Evolutionary conservation across 2,888 invertebrate genomes (phyloP).

Genomic region (Galerucella nymphaeae): DNA sequence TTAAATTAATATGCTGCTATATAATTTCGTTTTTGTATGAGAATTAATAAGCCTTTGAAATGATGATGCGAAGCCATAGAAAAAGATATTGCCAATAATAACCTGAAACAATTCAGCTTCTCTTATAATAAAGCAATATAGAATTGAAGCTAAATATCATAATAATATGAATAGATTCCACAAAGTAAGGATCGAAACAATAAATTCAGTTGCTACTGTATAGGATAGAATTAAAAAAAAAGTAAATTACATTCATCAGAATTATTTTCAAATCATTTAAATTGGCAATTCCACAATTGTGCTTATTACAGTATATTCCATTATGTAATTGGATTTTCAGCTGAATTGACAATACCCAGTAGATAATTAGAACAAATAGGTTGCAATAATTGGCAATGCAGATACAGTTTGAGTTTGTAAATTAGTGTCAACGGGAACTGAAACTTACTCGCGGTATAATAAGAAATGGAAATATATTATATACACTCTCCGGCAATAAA

Average conservation of each 20-base stretch:
- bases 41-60: neutral
- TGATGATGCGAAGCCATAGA: neutral
- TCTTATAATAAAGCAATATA: too few relatives aligned
- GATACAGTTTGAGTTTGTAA: neutral
- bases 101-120: neutral
- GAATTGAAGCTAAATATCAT: too few relatives aligned
- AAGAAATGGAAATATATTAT: too few relatives aligned
- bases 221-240: too few relatives aligned
- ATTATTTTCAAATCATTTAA: neutral
- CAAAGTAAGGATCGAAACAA: too few relatives aligned
- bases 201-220: too few relatives aligned
- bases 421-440: neutral
- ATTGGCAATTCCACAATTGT: neutral
- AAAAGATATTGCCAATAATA: neutral
- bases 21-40: neutral
- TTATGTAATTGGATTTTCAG: neutral
- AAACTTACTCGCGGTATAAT: too few relatives aligned
- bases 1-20: neutral
- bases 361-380: neutral
- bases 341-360: neutral
- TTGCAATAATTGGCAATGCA: neutral
- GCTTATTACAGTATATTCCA: neutral
- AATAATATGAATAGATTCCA: too few relatives aligned
- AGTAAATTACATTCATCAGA: too few relatives aligned
- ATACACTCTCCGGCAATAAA: too few relatives aligned